Base-by-base conservation (phyloP, 2,797 vertebrate genomes). In the Eremophila alpestris region DNA sequence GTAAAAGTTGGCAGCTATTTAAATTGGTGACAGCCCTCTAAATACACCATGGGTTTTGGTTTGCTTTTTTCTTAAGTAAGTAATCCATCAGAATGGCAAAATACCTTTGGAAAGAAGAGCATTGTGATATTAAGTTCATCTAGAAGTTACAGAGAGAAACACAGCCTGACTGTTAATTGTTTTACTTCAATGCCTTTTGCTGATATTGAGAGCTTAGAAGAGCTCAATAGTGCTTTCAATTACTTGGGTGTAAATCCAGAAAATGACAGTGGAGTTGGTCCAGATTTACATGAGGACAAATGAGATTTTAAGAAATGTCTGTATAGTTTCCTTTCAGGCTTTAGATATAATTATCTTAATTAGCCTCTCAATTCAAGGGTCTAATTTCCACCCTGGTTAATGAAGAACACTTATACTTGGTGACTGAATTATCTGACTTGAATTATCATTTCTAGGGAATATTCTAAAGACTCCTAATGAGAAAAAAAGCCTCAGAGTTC, bases 261-360 rank as follows among this genome's bases (percentile, higher is more conserved):
- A 95, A 69, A 65, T 76, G 76, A 69, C 48, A 83, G 74, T 79
- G 65, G 65, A 82, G 45, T 92, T 64, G 52, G 79, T 89, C 87
- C 92, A 86, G 89, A 90, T 94, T 91, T 94, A 87, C 55, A 29
- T 75, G 91, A 78, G 73, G 79, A 90, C 65, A 95, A 94, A 88
- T 82, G 79, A 88, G 79, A 83, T 84, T 89, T 89, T 65, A 94
- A 95, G 84, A 90, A 93, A 87, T 83, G 67, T 69, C 82, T 91
- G 70, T 70, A 36, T 69, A 86, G 83, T 90, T 96, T 88, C 79
- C 67, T 92, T 91, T 93, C 85, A 91, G 67, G 63, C 62, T 94
- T 91, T 73, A 88, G 83, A 89, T 87, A 49, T 86, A 92, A 96
- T 92, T 92, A 94, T 92, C 84, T 88, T 90, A 94, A 97, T 97